Evolutionary conservation across 2,797 vertebrate genomes (phyloP).

Genomic region (Sebastes melanostomus): DNA sequence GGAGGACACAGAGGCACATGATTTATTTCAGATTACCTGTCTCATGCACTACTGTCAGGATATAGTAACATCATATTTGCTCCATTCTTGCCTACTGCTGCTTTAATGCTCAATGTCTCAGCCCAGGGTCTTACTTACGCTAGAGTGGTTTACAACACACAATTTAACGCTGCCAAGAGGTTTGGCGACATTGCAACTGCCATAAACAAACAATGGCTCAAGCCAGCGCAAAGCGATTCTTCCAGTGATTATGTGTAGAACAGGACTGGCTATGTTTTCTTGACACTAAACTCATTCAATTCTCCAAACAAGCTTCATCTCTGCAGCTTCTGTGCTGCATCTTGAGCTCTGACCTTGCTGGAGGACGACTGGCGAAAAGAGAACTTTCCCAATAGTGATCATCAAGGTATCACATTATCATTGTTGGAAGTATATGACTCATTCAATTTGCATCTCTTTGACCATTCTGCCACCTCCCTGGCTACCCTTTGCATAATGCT

Average conservation of each 20-base stretch:
- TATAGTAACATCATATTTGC: too few species aligned
- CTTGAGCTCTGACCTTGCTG: conserved; percentile 20
- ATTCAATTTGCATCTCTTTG: conserved; percentile 16
- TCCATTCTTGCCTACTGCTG: too few species aligned
- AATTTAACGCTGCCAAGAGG: background rate
- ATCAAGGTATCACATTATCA: conserved; percentile 8
- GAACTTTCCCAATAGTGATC: conserved; percentile 3
- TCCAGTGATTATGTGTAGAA: background rate
- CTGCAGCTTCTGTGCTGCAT: background rate
- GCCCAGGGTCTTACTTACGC: background rate
- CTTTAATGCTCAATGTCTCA: background rate
- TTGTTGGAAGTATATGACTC: conserved; percentile 6
- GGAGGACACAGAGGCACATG: too few species aligned
- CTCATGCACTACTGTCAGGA: too few species aligned
- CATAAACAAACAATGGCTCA: background rate
- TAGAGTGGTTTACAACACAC: background rate
- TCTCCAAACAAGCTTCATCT: background rate
- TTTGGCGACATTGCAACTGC: background rate
- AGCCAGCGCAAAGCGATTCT: background rate
- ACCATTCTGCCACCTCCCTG: background rate
- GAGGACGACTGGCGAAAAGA: background rate
- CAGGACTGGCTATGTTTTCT: background rate
- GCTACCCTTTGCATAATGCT: background rate
- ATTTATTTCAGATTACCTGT: too few species aligned
- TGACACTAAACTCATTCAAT: background rate